A percentile compares a stretch with the other conserved stretches of the same genome.
Conservation (phyloP, 2,888 invertebrate genomes). For the Auanema freiburgensis region DNA sequence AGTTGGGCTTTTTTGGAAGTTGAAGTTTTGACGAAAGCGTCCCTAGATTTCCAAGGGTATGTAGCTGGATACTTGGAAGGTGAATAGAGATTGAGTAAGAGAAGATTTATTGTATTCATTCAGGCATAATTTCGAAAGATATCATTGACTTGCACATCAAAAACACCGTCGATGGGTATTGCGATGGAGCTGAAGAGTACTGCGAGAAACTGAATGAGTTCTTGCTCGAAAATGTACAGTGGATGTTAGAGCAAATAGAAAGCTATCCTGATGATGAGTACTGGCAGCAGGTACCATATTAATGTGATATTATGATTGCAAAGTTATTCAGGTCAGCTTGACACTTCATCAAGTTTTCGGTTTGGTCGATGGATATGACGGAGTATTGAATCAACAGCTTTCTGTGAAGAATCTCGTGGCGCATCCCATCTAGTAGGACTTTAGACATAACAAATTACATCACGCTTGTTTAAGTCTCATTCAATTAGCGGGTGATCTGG, state of each 20-base stretch:
- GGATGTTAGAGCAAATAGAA: slow-evolving; percentile 51
- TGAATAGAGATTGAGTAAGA: slow-evolving; percentile 10
- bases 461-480: slow-evolving; percentile 41
- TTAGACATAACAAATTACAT: not conserved
- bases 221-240: slow-evolving; percentile 52
- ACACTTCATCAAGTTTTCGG: slow-evolving; percentile 44
- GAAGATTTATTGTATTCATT: not conserved
- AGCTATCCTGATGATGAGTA: slow-evolving; percentile 54
- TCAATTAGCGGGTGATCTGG: slow-evolving; percentile 60
- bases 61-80: slow-evolving; percentile 61
- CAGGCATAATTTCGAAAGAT: slow-evolving; percentile 8
- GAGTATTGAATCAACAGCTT: slow-evolving; percentile 27
- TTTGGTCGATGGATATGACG: slow-evolving; percentile 47
- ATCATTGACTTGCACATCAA: slow-evolving; percentile 51
- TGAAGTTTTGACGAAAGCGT: slow-evolving; percentile 45
- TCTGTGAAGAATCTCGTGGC: slow-evolving; percentile 33
- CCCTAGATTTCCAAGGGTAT: slow-evolving; percentile 55
- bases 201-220: slow-evolving; percentile 53
- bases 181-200: slow-evolving; percentile 58
- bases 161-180: slow-evolving; percentile 58
- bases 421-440: slow-evolving; percentile 52
- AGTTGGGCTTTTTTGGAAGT: slow-evolving; percentile 58
- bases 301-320: not conserved
- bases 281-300: slow-evolving; percentile 51
- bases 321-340: slow-evolving; percentile 32